A percentile compares a stretch with the other conserved stretches of the same genome.
Evolutionary conservation across 2,113 vertebrate genomes (phyloP).

Genomic region (Pseudorhombus dupliciocellatus): DNA sequence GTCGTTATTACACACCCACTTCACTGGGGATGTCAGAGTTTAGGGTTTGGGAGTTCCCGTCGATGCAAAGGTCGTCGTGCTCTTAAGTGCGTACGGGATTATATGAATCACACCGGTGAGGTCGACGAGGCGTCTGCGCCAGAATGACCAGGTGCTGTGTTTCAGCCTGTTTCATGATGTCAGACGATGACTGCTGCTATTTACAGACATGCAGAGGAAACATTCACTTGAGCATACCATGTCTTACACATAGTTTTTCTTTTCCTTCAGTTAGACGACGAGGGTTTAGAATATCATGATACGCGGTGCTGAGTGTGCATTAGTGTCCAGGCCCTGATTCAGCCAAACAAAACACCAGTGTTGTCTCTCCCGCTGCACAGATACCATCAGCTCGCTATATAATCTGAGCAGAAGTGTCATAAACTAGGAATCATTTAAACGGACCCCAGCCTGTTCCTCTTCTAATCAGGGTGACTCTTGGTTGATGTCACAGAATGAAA

Average conservation of each 20-base stretch:
- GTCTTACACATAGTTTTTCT: too few species aligned
- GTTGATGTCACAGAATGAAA: conserved; percentile 68
- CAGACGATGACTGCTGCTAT: neutral
- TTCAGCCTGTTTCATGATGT: neutral
- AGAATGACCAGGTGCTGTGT: conserved; percentile 14
- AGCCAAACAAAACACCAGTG: neutral
- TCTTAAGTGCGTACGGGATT: neutral
- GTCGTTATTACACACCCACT: conserved; percentile 55
- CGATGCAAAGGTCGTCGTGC: conserved; percentile 39
- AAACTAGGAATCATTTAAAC: conserved; percentile 20
- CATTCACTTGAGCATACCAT: neutral
- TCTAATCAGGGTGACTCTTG: conserved; percentile 51
- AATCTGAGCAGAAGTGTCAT: conserved; percentile 28
- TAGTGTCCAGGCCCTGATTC: neutral
- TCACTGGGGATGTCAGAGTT: neutral
- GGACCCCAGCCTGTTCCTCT: conserved; percentile 11
- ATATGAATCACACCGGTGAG: conserved; percentile 43
- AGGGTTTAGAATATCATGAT: neutral
- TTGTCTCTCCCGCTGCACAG: neutral
- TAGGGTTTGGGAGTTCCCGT: neutral
- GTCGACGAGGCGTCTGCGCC: conserved; percentile 11
- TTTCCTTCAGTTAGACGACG: too few species aligned
- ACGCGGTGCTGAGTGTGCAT: neutral
- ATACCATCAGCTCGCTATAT: conserved; percentile 1
- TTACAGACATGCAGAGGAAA: neutral